Evolutionary conservation across 2,797 vertebrate species (phyloP), one percentile per base, ranked within the genome.

Genomic region (Etheostoma perlongum): DNA sequence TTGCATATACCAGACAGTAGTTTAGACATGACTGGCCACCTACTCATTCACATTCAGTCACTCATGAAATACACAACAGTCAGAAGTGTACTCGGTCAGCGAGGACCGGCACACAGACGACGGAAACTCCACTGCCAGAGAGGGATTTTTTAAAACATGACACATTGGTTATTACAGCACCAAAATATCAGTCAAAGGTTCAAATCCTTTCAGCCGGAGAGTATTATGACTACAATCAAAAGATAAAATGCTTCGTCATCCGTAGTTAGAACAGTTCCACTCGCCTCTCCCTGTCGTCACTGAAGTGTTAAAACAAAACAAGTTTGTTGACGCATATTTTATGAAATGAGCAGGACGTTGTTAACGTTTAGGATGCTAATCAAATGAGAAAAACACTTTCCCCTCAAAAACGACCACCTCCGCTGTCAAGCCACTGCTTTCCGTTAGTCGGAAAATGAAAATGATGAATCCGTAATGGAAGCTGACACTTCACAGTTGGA

Each of bases 11-110:
- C 36, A 44, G 36, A 40, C 11, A n/a, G 8, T 7, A 61, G 59
- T 54, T 18, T 1, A 62, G 36, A 74, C 30, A 60, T 60, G 27
- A 44, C n/a, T 11, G 13, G 2, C n/a, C n/a, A 7, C 78, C 65
- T 54, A 60, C 63, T 1, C 46, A 30, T 54, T 68, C 60, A 70
- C 58, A 52, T 0, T 11, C 10, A 30, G 44, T n/a, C 47, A 15
- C 16, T 8, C 49, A 27, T 59, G 46, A 82, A 79, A 87, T 33
- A 85, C 74, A n/a, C n/a, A 5, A 36, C 65, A 79, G 72, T 87
- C 76, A 87, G 78, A 49, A 3, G 51, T 21, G 67, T n/a, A 70
- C 4, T 58, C 25, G 18, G 51, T 46, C 69, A 46, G 19, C 1
- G 61, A 66, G 52, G n/a, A 18, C 49, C 30, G 16, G 40, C 36